These are phyloP conservation scores for Pocillopora grandis DNA, from an alignment of 92 coral and sea anemone genomes.

Conservation along the genomic window DNA sequence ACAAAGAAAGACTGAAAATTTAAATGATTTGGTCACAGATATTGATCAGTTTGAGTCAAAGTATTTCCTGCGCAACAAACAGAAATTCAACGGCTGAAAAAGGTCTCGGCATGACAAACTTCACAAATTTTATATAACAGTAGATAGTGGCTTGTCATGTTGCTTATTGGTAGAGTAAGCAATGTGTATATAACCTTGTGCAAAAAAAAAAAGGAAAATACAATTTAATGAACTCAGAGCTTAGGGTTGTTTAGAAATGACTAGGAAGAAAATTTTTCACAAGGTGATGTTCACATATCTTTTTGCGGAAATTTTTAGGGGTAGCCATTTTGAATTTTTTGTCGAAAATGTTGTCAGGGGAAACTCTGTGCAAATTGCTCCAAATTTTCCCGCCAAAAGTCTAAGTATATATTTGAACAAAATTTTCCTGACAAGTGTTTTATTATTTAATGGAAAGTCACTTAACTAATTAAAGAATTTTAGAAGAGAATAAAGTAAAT, in stretches of 20 bases:
- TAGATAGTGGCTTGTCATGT: not conserved
- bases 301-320: not conserved
- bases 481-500: not conserved
- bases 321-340: constrained; percentile 6
- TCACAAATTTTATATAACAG: not conserved
- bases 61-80: not conserved
- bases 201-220: not conserved
- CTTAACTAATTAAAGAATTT: not conserved
- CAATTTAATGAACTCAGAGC: not conserved
- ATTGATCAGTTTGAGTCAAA: not conserved
- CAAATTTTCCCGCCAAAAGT: constrained; percentile 31
- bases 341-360: constrained; percentile 3
- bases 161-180: not conserved
- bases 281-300: not conserved
- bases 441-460: not conserved
- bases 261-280: not conserved
- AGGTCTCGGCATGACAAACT: not conserved
- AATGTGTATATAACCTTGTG: not conserved
- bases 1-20: not conserved
- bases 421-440: not conserved
- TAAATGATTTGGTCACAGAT: not conserved
- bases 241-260: not conserved
- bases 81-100: not conserved
- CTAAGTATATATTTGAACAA: constrained; percentile 3
- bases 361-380: constrained; percentile 10